A percentile compares a stretch with the other conserved stretches of the same genome.
phyloP scores from a whole-genome alignment of 2,888 invertebrate genomes.

The Erebia aethiops region DNA sequence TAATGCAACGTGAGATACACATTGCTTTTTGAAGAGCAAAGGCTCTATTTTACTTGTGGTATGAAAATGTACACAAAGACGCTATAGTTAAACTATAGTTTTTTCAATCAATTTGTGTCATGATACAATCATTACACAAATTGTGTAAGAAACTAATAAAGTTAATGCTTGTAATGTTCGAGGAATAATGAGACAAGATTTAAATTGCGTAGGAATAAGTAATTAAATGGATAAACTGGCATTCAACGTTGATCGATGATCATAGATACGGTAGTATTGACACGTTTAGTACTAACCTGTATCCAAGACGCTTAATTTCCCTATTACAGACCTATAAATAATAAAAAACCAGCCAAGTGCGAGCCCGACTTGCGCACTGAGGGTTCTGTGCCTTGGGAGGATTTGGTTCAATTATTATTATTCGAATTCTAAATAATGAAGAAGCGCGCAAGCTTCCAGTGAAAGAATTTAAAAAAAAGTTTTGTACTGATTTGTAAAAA shows the following conservation, averaged over 20 bases:
- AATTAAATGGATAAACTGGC: slow-evolving; percentile 17
- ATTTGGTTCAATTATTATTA: too few relatives aligned
- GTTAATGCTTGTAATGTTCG: not conserved
- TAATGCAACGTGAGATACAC: slow-evolving; percentile 57
- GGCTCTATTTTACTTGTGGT: slow-evolving; percentile 27
- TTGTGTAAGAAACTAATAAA: not conserved
- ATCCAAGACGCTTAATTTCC: not conserved
- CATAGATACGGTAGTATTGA: not conserved
- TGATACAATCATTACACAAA: slow-evolving; percentile 5
- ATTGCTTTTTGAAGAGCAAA: slow-evolving; percentile 19
- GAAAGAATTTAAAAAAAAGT: too few relatives aligned
- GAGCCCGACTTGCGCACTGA: too few relatives aligned
- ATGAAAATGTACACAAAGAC: slow-evolving; percentile 25
- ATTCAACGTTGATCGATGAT: not conserved
- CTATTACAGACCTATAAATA: not conserved
- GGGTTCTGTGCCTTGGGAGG: too few relatives aligned
- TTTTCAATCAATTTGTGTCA: not conserved
- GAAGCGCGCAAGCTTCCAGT: too few relatives aligned
- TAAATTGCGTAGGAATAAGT: slow-evolving; percentile 26
- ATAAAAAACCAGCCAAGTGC: not conserved
- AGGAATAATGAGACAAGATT: slow-evolving; percentile 6
- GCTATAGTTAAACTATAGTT: not conserved
- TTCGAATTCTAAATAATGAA: too few relatives aligned
- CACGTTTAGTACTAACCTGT: not conserved
- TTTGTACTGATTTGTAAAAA: too few relatives aligned